Evolutionary conservation across 2,888 invertebrate genomes (phyloP).

Genomic region (Nemotelus nigrinus): DNA sequence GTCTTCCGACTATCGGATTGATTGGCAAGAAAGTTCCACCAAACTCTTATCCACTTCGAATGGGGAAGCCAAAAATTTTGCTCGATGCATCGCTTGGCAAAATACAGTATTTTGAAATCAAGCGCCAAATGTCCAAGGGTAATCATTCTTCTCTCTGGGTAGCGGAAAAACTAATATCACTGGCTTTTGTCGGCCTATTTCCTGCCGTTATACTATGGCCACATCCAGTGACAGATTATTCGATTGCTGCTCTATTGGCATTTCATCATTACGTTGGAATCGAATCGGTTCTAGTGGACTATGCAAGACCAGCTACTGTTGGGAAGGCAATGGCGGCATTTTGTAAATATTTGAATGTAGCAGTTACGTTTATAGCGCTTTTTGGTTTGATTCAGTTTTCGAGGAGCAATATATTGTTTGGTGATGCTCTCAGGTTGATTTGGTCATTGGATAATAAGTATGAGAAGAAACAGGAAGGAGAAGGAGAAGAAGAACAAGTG

Average conservation of each 20-base stretch:
- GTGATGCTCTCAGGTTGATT: constrained; percentile 16
- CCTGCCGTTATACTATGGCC: constrained; percentile 11
- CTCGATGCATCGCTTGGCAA: background rate
- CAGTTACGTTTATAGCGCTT: constrained; percentile 9
- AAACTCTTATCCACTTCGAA: background rate
- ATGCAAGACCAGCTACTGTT: constrained; percentile 13
- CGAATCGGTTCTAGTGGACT: constrained; percentile 15
- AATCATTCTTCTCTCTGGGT: constrained; percentile 25
- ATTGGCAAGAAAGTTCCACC: background rate
- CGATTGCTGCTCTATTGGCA: constrained; percentile 18
- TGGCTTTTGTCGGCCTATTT: constrained; percentile 35
- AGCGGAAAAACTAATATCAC: constrained; percentile 18
- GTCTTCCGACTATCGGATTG: background rate
- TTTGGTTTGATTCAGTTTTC: constrained; percentile 14
- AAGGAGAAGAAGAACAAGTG: too few relatives aligned
- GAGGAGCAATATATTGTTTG: constrained; percentile 9
- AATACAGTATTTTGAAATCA: background rate
- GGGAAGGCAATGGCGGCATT: background rate
- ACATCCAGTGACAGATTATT: background rate
- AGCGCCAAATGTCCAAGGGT: constrained; percentile 9
- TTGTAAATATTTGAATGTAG: background rate
- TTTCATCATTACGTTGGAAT: constrained; percentile 28
- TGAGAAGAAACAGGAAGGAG: too few relatives aligned
- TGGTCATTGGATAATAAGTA: constrained; percentile 35
- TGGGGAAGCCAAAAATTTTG: background rate